phyloP scores from a whole-genome alignment of 2,888 invertebrate species.

The Lepidocyrtoides sp. region DNA sequence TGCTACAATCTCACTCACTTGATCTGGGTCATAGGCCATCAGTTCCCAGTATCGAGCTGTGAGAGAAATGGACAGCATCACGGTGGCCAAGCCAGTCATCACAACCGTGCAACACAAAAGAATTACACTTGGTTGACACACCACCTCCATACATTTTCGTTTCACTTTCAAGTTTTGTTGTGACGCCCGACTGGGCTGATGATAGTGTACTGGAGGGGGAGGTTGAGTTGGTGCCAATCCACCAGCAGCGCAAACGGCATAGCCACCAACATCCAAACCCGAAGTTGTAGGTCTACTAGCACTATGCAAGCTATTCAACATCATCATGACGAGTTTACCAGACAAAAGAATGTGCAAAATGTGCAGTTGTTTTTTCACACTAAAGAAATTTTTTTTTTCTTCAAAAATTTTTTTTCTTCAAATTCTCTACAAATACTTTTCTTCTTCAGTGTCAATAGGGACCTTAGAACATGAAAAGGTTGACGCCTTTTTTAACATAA shows the following conservation, averaged over 20 bases:
- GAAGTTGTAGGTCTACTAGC: conserved; percentile 58
- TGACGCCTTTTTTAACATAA: neutral
- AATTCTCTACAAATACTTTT: too few relatives aligned
- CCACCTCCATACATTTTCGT: conserved; percentile 90
- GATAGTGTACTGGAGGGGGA: neutral
- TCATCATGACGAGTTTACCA: neutral
- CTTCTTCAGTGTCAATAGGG: neutral
- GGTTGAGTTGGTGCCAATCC: conserved; percentile 12
- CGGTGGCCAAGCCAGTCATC: conserved; percentile 93
- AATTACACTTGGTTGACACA: conserved; percentile 89
- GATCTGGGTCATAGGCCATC: conserved; percentile 92
- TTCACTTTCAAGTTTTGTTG: conserved; percentile 86
- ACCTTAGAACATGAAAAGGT: too few relatives aligned
- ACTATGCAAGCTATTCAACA: conserved; percentile 46
- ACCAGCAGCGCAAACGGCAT: conserved; percentile 46
- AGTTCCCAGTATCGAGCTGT: conserved; percentile 97
- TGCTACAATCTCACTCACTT: conserved; percentile 88
- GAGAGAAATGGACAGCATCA: conserved; percentile 94
- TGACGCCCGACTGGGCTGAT: conserved; percentile 32
- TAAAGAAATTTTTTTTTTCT: too few relatives aligned
- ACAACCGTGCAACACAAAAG: conserved; percentile 88
- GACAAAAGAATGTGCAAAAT: too few relatives aligned
- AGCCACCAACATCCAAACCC: too few relatives aligned
- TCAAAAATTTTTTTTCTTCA: too few relatives aligned
- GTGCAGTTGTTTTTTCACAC: too few relatives aligned